phyloP scores from a whole-genome alignment of 64 coral and sea anemone species.

The Anthopleura sola region DNA sequence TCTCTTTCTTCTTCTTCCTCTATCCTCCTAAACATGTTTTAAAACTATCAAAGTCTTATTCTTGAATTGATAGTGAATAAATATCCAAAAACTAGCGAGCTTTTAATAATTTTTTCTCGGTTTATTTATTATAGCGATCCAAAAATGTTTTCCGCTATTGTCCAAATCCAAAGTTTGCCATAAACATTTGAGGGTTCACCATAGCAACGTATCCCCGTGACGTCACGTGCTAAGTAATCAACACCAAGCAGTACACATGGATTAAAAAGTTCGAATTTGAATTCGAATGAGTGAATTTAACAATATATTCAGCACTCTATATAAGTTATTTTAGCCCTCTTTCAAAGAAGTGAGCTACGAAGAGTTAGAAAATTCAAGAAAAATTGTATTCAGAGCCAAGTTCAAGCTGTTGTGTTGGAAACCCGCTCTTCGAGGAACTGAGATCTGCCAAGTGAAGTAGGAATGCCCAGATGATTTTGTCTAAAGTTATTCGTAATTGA shows the following conservation, averaged over 20 bases:
- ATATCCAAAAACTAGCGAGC: background rate
- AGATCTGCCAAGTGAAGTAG: background rate
- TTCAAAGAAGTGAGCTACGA: background rate
- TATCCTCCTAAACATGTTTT: background rate
- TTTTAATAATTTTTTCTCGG: background rate
- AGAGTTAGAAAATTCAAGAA: background rate
- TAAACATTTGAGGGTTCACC: conserved; percentile 33
- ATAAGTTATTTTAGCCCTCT: background rate
- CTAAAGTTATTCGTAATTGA: conserved; percentile 4
- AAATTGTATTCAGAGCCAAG: background rate
- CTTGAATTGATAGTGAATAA: background rate
- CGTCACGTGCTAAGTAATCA: conserved; percentile 66
- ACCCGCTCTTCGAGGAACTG: conserved; percentile 31
- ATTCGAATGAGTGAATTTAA: background rate
- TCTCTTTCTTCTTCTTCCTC: background rate
- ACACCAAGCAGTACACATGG: conserved; percentile 51
- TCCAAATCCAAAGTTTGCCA: conserved; percentile 48
- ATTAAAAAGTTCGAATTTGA: conserved; percentile 14
- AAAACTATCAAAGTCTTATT: background rate
- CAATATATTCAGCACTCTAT: background rate
- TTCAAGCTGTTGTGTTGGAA: background rate
- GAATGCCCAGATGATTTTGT: background rate
- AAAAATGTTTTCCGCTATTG: background rate
- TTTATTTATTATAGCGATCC: background rate
- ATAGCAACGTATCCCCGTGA: conserved; percentile 67